Conservation (phyloP, 2,113 vertebrate genomes). For the Galemys pyrenaicus region DNA sequence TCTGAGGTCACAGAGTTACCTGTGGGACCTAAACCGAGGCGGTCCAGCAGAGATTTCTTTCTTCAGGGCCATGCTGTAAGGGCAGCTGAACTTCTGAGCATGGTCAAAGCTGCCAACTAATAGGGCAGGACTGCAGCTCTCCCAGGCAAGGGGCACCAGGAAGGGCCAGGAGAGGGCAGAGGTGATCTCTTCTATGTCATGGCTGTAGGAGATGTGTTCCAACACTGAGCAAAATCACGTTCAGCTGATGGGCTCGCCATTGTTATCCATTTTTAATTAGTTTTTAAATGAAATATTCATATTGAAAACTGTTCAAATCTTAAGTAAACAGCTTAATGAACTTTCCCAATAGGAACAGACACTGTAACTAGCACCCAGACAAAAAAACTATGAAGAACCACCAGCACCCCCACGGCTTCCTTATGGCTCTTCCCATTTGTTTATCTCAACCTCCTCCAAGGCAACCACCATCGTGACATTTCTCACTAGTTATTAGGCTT, state of each 20-base stretch:
- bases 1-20: not conserved
- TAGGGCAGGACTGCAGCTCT: not conserved
- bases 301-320: not conserved
- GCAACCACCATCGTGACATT: not conserved
- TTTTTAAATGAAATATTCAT: not conserved
- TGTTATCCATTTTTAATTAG: not conserved
- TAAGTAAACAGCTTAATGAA: not conserved
- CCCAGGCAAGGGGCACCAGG: fast-evolving
- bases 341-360: not conserved
- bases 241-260: not conserved
- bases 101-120: not conserved
- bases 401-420: not conserved
- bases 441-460: not conserved
- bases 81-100: not conserved
- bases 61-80: not conserved
- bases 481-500: not conserved
- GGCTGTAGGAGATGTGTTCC: not conserved
- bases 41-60: not conserved
- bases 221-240: not conserved
- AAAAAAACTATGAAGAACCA: not conserved
- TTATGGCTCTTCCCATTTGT: not conserved
- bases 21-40: not conserved
- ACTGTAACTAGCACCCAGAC: not conserved
- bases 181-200: not conserved
- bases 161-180: not conserved